Conservation (phyloP, 2,797 vertebrate genomes). For the Scyliorhinus canicula region DNA sequence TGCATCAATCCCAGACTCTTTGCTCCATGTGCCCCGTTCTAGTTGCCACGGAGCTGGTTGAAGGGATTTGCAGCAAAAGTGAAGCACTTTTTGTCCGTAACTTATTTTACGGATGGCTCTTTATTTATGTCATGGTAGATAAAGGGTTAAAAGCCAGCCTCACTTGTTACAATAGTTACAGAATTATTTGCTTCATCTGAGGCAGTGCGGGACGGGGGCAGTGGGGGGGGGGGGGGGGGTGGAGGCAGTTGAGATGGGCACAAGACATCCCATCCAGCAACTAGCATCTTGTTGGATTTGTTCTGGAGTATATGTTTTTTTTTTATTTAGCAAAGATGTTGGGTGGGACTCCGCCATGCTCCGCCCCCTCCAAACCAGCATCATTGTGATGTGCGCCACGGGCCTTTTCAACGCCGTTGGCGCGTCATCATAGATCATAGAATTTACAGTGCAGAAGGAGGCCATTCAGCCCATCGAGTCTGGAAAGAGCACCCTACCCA, state of each 20-base stretch:
- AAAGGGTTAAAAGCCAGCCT: neutral
- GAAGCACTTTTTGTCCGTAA: neutral
- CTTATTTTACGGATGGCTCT: neutral
- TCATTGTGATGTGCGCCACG: no score
- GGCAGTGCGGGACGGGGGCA: neutral
- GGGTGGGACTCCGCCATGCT: no score
- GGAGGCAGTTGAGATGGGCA: rapidly evolving
- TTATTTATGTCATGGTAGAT: neutral
- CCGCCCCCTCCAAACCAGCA: no score
- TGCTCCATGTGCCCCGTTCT: neutral
- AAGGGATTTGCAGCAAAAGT: neutral
- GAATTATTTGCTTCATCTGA: neutral
- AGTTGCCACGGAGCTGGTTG: neutral
- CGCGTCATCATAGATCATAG: no score
- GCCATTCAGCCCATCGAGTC: no score
- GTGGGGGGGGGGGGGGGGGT: no score
- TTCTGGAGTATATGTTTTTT: neutral
- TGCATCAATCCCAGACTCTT: neutral
- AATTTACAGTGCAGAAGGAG: no score
- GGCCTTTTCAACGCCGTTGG: no score
- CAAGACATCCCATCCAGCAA: neutral
- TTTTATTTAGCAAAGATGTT: neutral
- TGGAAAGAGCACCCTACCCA: no score
- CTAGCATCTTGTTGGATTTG: neutral
- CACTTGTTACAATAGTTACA: neutral